phyloP scores from a whole-genome alignment of 2,888 invertebrate genomes.

The Synergus umbraculus region DNA sequence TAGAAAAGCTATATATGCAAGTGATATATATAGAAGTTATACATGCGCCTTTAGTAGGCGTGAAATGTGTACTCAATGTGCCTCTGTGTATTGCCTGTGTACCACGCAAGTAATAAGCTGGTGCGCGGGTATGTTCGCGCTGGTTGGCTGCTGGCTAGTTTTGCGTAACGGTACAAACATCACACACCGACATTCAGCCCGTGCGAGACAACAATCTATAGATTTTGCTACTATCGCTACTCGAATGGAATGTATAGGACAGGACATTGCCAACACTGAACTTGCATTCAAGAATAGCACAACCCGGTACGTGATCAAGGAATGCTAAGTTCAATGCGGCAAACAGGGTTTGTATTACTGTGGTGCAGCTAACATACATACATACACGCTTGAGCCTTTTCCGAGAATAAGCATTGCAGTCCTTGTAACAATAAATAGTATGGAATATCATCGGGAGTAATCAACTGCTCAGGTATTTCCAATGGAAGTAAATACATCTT shows the following conservation, averaged over 20 bases:
- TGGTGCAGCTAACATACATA: conserved; percentile 71
- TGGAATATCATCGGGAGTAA: conserved; percentile 28
- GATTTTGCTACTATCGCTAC: conserved; percentile 77
- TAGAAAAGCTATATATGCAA: conserved; percentile 68
- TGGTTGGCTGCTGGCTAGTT: conserved; percentile 73
- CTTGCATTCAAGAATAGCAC: conserved; percentile 72
- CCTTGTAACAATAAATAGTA: conserved; percentile 33
- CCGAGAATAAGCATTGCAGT: conserved; percentile 35
- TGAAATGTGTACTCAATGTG: conserved; percentile 71
- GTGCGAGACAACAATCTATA: conserved; percentile 76
- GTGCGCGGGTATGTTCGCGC: conserved; percentile 72
- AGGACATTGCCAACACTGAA: conserved; percentile 71
- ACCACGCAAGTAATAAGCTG: conserved; percentile 68
- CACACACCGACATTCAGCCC: conserved; percentile 74
- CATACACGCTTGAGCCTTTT: conserved; percentile 56
- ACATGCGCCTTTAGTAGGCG: conserved; percentile 63
- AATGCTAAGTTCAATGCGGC: conserved; percentile 72
- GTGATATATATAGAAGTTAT: conserved; percentile 69
- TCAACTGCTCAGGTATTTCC: conserved; percentile 28
- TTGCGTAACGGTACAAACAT: conserved; percentile 61
- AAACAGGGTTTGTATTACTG: conserved; percentile 76
- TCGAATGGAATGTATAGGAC: conserved; percentile 72
- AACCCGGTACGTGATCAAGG: conserved; percentile 65
- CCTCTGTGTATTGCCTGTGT: conserved; percentile 75
- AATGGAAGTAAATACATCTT: conserved; percentile 23